Base-by-base conservation (phyloP, 2,888 invertebrate genomes). In the Drosophila borealis region DNA sequence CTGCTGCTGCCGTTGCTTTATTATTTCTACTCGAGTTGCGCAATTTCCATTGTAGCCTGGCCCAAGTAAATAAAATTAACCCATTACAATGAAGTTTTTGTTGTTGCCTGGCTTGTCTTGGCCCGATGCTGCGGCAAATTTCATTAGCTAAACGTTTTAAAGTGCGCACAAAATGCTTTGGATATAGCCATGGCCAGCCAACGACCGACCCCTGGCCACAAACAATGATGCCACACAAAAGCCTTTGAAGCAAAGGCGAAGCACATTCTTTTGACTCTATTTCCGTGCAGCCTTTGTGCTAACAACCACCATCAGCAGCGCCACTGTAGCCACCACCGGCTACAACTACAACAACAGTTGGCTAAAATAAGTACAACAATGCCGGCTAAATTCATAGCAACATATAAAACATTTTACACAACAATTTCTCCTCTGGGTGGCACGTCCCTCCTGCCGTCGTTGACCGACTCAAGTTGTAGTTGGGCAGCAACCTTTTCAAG, bases 101-200 rank as follows among this genome's bases (percentile, higher is more conserved):
- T 55, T 76, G 74, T 39, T 56, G 63, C 29, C 25, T 21, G 29
- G 45, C 57, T 46, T 45, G 61, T 21, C 50, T 29, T 41, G 67
- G 13, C 50, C 60, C 85, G 59, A 72, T 72, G 82, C 80, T 74
- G 77, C 56, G 79, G 70, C 73, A 88, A 89, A 85, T 85, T 85
- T 85, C 89, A 85, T 85, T 85, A 85, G 82, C 89, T 89, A 85
- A 85, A 88, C 88, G 84, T 68, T 89, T 89, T 88, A 84, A 84
- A 84, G 83, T 84, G 85, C 80, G 80, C 78, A 81, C 72, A 84
- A 87, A 83, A 78, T 78, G 48, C 69, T 69, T 73, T 68, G 39
- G 77, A 41, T 54, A 61, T 60, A 33, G 59, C 63, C 48, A 59
- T 45, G 65, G 57, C 78, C 54, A 56, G 57, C 39, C 67, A 59